Evolutionary conservation across 2,797 vertebrate genomes (phyloP).

Genomic region (Muraenolepis orangiensis): DNA sequence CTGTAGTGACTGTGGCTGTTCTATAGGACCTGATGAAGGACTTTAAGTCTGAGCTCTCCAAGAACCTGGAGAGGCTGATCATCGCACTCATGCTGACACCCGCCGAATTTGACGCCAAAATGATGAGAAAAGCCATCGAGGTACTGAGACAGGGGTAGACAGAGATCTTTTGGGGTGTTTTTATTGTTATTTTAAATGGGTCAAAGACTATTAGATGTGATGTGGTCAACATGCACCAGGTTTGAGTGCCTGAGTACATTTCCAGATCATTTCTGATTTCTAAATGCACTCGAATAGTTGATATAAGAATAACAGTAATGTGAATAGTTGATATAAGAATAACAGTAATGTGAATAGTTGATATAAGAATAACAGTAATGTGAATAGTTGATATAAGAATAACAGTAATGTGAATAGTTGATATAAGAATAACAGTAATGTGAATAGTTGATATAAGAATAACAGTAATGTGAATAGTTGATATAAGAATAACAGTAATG

Average conservation of each 20-base stretch:
- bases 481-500: no score
- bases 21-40: conserved; percentile 91
- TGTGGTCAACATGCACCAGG: not conserved
- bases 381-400: not conserved
- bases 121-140: conserved; percentile 95
- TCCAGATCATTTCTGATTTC: not conserved
- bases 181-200: not conserved
- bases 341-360: not conserved
- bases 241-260: not conserved
- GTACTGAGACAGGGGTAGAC: conserved; percentile 55
- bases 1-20: conserved; percentile 4
- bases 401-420: not conserved
- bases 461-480: not conserved
- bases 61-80: conserved; percentile 86
- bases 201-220: not conserved
- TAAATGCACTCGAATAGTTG: not conserved
- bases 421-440: no score
- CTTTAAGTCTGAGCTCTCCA: conserved; percentile 92
- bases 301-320: not conserved
- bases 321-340: not conserved
- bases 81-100: conserved; percentile 91
- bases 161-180: not conserved
- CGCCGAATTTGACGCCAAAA: conserved; percentile 92
- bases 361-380: not conserved
- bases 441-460: not conserved